These are phyloP conservation scores for Parambassis ranga DNA, from an alignment of 2,797 vertebrate species.

Conservation along the genomic window DNA sequence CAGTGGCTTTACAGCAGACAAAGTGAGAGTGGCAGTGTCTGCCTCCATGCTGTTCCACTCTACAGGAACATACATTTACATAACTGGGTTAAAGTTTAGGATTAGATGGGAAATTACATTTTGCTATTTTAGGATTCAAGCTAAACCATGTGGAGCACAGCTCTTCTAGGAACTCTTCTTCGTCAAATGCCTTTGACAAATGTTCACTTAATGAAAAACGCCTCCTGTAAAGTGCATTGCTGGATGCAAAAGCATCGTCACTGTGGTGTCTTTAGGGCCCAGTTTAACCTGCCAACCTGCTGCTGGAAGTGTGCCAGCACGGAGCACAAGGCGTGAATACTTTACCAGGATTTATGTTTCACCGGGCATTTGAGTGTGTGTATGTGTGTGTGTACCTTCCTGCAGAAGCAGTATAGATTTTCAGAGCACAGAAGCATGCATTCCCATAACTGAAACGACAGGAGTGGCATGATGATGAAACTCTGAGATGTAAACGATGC, in stretches of 20 bases:
- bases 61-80: background rate
- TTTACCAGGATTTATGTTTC: slow-evolving; percentile 20
- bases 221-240: background rate
- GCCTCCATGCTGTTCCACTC: background rate
- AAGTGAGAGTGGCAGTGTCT: slow-evolving; percentile 12
- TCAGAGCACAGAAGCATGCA: background rate
- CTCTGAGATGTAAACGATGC: slow-evolving; percentile 1
- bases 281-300: slow-evolving; percentile 17
- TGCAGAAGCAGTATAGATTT: slow-evolving; percentile 5
- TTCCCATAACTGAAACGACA: background rate
- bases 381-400: background rate
- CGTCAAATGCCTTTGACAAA: background rate
- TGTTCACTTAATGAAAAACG: background rate
- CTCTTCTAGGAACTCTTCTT: background rate
- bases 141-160: background rate
- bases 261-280: background rate
- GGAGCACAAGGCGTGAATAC: slow-evolving; percentile 10
- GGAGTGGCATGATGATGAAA: background rate
- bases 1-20: slow-evolving; percentile 18
- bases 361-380: slow-evolving; percentile 2
- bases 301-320: slow-evolving; percentile 2
- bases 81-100: slow-evolving; percentile 30
- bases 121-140: background rate
- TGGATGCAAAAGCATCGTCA: slow-evolving; percentile 1
- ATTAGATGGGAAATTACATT: background rate